Evolutionary conservation across 1,140 invertebrate genomes (phyloP), one percentile per base, ranked within the genome.

Genomic region (Drosophila simulans): DNA sequence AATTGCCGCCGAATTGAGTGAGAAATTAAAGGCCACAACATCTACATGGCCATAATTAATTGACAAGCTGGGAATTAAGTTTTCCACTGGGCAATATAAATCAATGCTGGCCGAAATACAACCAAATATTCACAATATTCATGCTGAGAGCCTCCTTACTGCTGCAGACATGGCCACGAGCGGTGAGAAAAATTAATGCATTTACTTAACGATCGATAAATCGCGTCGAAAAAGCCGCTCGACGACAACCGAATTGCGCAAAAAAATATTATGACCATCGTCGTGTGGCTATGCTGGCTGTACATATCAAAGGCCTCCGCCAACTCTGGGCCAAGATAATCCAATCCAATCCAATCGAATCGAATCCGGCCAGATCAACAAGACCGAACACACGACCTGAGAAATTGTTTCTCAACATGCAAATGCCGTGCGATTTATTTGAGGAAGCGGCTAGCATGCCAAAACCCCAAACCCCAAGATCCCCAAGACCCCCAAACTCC

Each of bases 181-280:
- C 52, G 56, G 52, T 68, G 56, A 64, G 42, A 65, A 79, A 80
- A 84, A 76, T 72, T 79, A 77, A 88, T 88, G 78, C 74, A 82
- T 79, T 82, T 70, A 73, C 57, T 71, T 81, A 86, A 78, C 73
- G 74, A 88, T 66, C 78, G 82, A 89, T 89, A 79, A 86, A 77
- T 81, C 58, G 64, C 73, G 49, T 43, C 54, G 45, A 62, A 76
- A 65, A 80, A 74, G 74, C 80, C 45, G 65, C 52, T 45, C 72
- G 83, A 88, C 83, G 84, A 89, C 83, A 88, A 88, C 84, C 80
- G 84, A 84, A 88, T 88, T 88, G 83, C 83, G 84, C 84, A 88
- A 88, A 88, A 88, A 88, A 88, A 88, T 88, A 89, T 88, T 88
- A 88, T 84, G 84, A 89, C 80, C 84, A 80, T 80, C 84, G 80